Base-by-base conservation (phyloP, 1,140 invertebrate genomes). In the Cotesia typhae region DNA sequence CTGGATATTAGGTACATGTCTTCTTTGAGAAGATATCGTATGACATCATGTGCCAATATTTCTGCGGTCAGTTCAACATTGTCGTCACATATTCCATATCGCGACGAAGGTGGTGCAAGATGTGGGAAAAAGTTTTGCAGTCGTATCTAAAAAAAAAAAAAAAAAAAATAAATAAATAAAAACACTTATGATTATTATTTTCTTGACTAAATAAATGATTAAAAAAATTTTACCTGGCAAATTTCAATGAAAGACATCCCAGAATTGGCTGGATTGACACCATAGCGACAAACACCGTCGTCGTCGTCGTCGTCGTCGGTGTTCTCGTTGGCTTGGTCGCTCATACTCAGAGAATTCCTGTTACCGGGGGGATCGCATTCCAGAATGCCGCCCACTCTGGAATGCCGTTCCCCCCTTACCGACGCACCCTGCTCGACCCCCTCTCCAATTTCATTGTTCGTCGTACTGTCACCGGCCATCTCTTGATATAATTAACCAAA, bases 371-470 rank as follows among this genome's bases (percentile, higher is more conserved):
- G 82, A 82, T 84, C 82, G 76, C 81, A 85, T 85, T 87, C 84
- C 84, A 80, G 78, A 82, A 84, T 84, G 81, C 85, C 85, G 84
- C 85, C 85, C 84, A 87, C 84, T 86, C 85, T 85, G 84, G 81
- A 84, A 84, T 86, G 84, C 73, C 76, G 81, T 80, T 84, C 81
- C 80, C 80, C 78, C 77, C 76, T 77, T 70, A 75, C 81, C 73
- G 77, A 80, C 74, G 79, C 76, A 75, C 75, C 76, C 77, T 80
- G 80, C 55, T 78, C 76, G 60, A 74, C 81, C n/a, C 63, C 72
- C 63, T 63, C 73, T 38, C 71, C 65, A 71, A 78, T 79, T 71
- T 82, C 82, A 84, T 83, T 84, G 82, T 82, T 82, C 75, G 76
- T 76, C 37, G 75, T 73, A 73, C 77, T 79, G 68, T 82, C 79